Base-by-base conservation (phyloP, 2,888 invertebrate species). In the Oligia fasciuncula region DNA sequence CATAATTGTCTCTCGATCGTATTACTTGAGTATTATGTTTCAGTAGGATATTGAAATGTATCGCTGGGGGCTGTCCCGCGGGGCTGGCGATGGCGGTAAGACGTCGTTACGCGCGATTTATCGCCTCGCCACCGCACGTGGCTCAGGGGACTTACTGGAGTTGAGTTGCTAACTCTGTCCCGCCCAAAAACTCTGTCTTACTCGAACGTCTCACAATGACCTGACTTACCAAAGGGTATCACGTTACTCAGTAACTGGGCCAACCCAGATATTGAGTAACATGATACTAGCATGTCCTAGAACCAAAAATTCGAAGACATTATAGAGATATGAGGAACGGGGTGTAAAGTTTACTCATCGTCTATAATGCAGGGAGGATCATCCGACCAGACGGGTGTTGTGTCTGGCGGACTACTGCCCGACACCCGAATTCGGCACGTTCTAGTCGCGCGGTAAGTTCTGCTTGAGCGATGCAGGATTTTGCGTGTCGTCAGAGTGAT, bases 71-170 rank as follows among this genome's bases (percentile, higher is more conserved):
- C 29, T 5, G 72, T 75, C 87, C 66, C 85, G 19, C 2, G 71
- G 35, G 85, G 60, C 43, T 17, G 66, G 35, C 62, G 69, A 43
- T 43, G 74, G 35, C 57, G 72, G 54, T 43, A 74, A 72, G 68
- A 65, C 87, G 49, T 85, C 85, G 72, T 87, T 80, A 80, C 71
- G 60, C 40, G 51, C 74, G 74, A 87, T 87, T 77, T 87, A 85
- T 85, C 57, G 79, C 75, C 35, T 23, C 70, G 40, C 60, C 62
- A 17, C n/a, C 46, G 67, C 70, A n/a, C 73, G 43, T 13, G 79
- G 75, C 79, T 71, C 84, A 49, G 40, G 9, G 35, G 57, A 67
- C 75, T 11, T 17, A 17, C 70, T 23, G 46, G 63, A 84, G 65
- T 46, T 60, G 4, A 66, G 35, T 73, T 63, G 43, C 49, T 57